Evolutionary conservation across 2,797 vertebrate species (phyloP).

Genomic region (Acanthurus leucopareius): DNA sequence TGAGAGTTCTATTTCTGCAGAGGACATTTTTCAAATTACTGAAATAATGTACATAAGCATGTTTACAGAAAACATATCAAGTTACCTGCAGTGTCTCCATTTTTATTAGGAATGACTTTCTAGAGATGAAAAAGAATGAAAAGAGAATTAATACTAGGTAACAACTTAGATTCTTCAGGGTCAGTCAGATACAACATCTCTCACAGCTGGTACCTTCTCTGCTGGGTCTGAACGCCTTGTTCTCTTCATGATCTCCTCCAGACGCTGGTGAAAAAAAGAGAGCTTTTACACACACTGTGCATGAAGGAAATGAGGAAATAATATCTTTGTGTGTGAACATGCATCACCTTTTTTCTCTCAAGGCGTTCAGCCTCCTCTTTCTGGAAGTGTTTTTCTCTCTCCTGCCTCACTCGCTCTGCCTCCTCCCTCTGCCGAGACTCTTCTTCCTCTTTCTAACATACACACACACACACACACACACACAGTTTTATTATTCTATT

Average conservation of each 20-base stretch:
- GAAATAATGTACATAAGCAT: not conserved
- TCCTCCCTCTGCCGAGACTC: conserved; percentile 91
- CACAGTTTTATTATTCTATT: not conserved
- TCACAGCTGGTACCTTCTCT: conserved; percentile 85
- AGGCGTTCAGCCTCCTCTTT: conserved; percentile 95
- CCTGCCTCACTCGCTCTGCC: conserved; percentile 88
- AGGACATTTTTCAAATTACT: not conserved
- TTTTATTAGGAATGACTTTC: conserved; percentile 89
- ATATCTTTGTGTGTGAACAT: not conserved
- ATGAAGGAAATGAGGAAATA: not conserved
- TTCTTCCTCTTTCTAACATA: conserved; percentile 91
- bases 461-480: conserved; percentile 9
- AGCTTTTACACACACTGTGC: not conserved
- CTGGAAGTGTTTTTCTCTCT: conserved; percentile 95
- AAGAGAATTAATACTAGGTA: conserved; percentile 14
- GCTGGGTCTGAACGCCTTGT: conserved; percentile 91
- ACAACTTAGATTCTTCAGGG: not conserved
- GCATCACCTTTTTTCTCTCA: conserved; percentile 94
- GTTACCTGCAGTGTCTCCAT: conserved; percentile 85
- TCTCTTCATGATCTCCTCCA: conserved; percentile 99
- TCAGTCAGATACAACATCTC: not conserved
- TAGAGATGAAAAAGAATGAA: conserved; percentile 53
- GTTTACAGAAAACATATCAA: not conserved
- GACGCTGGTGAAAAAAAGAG: conserved; percentile 83
- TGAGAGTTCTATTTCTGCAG: not conserved